phyloP scores from a whole-genome alignment of 2,888 invertebrate genomes.

The Amphipoea lucens region DNA sequence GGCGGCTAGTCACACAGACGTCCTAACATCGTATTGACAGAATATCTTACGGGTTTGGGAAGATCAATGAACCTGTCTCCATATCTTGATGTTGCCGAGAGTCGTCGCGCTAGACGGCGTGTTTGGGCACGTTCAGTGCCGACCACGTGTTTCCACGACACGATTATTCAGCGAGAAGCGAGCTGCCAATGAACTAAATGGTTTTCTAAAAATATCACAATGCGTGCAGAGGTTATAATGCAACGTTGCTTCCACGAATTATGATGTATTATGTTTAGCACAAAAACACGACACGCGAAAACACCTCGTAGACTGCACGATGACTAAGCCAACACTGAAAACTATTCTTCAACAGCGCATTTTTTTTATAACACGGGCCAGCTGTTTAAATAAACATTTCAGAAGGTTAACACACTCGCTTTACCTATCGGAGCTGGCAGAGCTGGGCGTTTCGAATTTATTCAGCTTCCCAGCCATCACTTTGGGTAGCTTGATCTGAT shows the following conservation, averaged over 20 bases:
- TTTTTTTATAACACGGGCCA: slow-evolving; percentile 82
- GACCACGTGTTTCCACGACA: slow-evolving; percentile 83
- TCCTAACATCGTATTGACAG: slow-evolving; percentile 67
- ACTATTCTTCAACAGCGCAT: slow-evolving; percentile 74
- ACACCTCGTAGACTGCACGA: slow-evolving; percentile 73
- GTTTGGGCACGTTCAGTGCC: slow-evolving; percentile 70
- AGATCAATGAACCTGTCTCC: slow-evolving; percentile 81
- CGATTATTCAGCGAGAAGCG: slow-evolving; percentile 78
- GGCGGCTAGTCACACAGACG: slow-evolving; percentile 75
- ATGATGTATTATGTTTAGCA: slow-evolving; percentile 70
- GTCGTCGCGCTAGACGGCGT: slow-evolving; percentile 71
- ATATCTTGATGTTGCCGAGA: slow-evolving; percentile 74
- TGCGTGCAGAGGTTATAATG: slow-evolving; percentile 86
- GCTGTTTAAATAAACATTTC: slow-evolving; percentile 88
- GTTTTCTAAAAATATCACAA: slow-evolving; percentile 88
- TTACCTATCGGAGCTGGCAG: slow-evolving; percentile 97
- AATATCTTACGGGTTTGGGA: slow-evolving; percentile 85
- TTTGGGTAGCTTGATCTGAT: slow-evolving; percentile 70
- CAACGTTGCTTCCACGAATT: slow-evolving; percentile 73
- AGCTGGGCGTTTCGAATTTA: slow-evolving; percentile 96
- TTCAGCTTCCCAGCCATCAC: slow-evolving; percentile 89
- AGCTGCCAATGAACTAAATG: slow-evolving; percentile 86
- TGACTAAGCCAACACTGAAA: slow-evolving; percentile 80
- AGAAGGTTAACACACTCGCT: slow-evolving; percentile 81
- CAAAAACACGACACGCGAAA: slow-evolving; percentile 76